Conservation (phyloP, 2,888 invertebrate species). For the Phania funesta region DNA sequence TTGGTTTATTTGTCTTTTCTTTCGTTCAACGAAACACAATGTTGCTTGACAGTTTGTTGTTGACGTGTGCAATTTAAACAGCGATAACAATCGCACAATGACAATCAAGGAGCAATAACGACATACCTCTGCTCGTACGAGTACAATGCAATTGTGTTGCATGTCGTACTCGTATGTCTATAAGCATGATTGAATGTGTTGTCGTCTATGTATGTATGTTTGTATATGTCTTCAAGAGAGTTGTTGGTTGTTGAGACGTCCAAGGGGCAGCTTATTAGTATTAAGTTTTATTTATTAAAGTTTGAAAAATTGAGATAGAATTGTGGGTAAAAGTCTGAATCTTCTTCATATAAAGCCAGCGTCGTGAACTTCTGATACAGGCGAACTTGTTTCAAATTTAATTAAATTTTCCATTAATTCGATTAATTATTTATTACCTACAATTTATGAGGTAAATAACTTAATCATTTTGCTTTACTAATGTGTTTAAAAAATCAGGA, state of each 20-base stretch:
- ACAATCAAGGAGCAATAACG: conserved; percentile 70
- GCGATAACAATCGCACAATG: conserved; percentile 71
- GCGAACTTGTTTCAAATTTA: too few species aligned
- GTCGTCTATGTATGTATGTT: neutral
- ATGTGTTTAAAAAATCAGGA: too few species aligned
- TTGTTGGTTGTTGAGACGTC: neutral
- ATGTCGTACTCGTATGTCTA: conserved; percentile 3
- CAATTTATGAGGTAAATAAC: too few species aligned
- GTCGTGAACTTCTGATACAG: too few species aligned
- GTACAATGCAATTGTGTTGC: conserved; percentile 50
- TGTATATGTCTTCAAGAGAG: conserved; percentile 6
- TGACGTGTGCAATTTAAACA: conserved; percentile 73
- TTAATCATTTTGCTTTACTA: too few species aligned
- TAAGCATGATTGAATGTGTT: conserved; percentile 27
- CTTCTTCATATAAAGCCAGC: too few species aligned
- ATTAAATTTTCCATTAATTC: too few species aligned
- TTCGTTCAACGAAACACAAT: conserved; percentile 56
- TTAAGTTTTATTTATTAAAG: neutral
- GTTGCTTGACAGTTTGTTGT: conserved; percentile 72
- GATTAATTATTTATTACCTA: too few species aligned
- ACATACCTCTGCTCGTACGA: conserved; percentile 37
- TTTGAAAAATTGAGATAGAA: too few species aligned
- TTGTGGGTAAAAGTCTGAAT: too few species aligned
- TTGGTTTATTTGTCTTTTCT: conserved; percentile 15
- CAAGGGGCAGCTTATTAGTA: neutral